Evolutionary conservation across 2,888 invertebrate species (phyloP), one percentile per base, ranked within the genome.

Genomic region (Chorisops tibialis): DNA sequence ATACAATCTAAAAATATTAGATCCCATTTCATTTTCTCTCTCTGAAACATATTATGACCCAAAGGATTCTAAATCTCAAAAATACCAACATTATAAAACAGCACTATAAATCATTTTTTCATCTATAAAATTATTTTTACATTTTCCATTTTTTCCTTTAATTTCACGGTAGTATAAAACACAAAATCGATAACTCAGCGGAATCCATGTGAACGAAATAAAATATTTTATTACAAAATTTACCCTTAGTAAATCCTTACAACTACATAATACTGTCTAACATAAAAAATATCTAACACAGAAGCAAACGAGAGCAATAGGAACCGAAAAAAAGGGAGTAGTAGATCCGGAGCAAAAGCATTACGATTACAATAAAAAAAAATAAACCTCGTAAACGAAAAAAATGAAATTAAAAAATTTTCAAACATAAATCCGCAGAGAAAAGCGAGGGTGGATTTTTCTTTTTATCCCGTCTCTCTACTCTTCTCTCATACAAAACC

Each of bases 391-490:
- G 56, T 56, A 56, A 56, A 56, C 56, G 56, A 56, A 56, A 54
- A 45, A 56, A 59, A 59, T 59, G 48, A 59, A 59, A 59, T 59
- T 59, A 59, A 59, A 59, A n/a, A 59, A 59, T 48, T 59, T 59
- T 47, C 48, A 48, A 59, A 59, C 59, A 59, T 59, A 59, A 59
- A 59, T 47, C 59, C 48, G 30, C 38, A 59, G 59, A 59, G 48
- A 22, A 21, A 16, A 2, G 41, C 41, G 52, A 54, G 35, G 19
- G 56, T 45, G 56, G 30, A 54, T 39, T 19, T 12, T 19, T 56
- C 45, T 22, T 56, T 56, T n/a, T n/a, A n/a, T n/a, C n/a, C n/a
- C n/a, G n/a, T n/a, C n/a, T 22, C 45, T 45, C 9, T 11, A 14
- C 11, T 14, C 47, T 47, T 47, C 47, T 22, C 19, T 21, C 47